A percentile compares a stretch with the other conserved stretches of the same genome.
These are phyloP conservation scores for Drosophila suboccidentalis DNA, from an alignment of 2,888 invertebrate species.

Conservation along the genomic window DNA sequence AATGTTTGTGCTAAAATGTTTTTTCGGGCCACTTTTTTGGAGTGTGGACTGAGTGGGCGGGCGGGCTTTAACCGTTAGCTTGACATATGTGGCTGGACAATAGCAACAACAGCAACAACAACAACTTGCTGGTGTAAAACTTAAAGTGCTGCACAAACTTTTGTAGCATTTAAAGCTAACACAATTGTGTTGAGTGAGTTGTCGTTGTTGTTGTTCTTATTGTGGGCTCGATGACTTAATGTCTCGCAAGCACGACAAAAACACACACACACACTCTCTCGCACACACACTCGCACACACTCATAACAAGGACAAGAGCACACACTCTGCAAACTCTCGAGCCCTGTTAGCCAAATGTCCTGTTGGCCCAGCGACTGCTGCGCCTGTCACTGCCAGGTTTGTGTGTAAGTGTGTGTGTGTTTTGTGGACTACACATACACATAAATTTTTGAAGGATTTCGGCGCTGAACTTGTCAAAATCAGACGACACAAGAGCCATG, in stretches of 20 bases:
- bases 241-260: slow-evolving; percentile 76
- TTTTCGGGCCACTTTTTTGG: slow-evolving; percentile 27
- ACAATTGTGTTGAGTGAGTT: slow-evolving; percentile 46
- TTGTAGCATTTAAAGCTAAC: slow-evolving; percentile 66
- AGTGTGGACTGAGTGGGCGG: too few species aligned
- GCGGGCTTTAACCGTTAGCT: slow-evolving; percentile 21
- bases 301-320: slow-evolving; percentile 38
- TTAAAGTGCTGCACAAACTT: slow-evolving; percentile 61
- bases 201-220: slow-evolving; percentile 22
- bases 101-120: not conserved
- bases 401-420: slow-evolving; percentile 21
- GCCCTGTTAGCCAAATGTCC: slow-evolving; percentile 24
- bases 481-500: slow-evolving; percentile 64
- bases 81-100: slow-evolving; percentile 42
- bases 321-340: slow-evolving; percentile 24
- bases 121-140: slow-evolving; percentile 6
- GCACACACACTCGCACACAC: slow-evolving; percentile 27
- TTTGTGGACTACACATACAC: slow-evolving; percentile 50
- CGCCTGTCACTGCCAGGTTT: slow-evolving; percentile 72
- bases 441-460: slow-evolving; percentile 84
- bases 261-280: slow-evolving; percentile 33
- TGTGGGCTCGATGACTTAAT: slow-evolving; percentile 71
- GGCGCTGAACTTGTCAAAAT: slow-evolving; percentile 85
- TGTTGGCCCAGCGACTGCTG: slow-evolving; percentile 47
- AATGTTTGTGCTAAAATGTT: slow-evolving; percentile 57